These are phyloP conservation scores for Laspeyria flexula DNA, from an alignment of 2,888 invertebrate genomes.

Conservation along the genomic window DNA sequence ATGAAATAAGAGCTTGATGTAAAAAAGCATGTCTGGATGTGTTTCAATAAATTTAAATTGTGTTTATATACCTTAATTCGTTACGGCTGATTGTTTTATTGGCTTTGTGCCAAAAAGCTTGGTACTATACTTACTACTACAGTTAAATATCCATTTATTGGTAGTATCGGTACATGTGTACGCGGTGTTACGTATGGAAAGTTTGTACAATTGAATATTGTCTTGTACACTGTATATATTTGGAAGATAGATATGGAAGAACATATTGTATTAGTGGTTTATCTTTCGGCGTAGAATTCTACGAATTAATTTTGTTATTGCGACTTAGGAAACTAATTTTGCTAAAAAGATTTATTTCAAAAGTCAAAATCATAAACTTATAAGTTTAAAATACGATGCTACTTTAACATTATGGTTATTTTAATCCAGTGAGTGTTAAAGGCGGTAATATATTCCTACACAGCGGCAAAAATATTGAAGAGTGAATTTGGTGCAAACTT, in stretches of 20 bases:
- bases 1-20: conserved; percentile 62
- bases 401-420: no score
- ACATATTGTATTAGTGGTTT: conserved; percentile 11
- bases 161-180: conserved; percentile 26
- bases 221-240: conserved; percentile 17
- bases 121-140: conserved; percentile 45
- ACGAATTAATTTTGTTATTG: conserved; percentile 13
- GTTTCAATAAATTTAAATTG: conserved; percentile 67
- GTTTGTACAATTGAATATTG: conserved; percentile 32
- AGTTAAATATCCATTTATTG: conserved; percentile 37
- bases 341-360: not conserved
- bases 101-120: conserved; percentile 72
- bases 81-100: conserved; percentile 77
- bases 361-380: not conserved
- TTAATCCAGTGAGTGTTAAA: no score
- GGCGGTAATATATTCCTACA: no score
- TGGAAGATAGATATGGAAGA: conserved; percentile 9
- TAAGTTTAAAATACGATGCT: no score
- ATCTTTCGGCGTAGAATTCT: conserved; percentile 19
- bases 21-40: conserved; percentile 65
- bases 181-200: conserved; percentile 33
- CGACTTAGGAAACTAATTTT: conserved; percentile 17
- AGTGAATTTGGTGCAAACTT: no score
- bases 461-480: no score
- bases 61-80: conserved; percentile 67